phyloP scores from a whole-genome alignment of 1,140 invertebrate genomes.

The Episyrphus balteatus region DNA sequence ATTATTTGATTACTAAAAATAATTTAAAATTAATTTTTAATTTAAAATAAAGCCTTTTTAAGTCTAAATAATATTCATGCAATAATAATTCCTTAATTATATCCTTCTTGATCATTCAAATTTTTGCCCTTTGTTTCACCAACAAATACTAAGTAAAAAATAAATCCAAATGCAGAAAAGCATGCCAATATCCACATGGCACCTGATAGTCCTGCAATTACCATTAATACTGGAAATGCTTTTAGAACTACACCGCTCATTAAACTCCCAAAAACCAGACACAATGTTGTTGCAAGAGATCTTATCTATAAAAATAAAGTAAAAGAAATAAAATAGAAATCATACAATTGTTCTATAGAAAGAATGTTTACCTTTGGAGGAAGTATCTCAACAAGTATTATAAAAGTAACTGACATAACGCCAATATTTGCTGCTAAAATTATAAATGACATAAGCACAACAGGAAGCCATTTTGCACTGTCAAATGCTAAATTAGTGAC shows the following conservation, averaged over 20 bases:
- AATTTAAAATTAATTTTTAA: no score
- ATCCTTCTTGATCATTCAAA: no score
- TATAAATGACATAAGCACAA: slow-evolving; percentile 21
- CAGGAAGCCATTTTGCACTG: slow-evolving; percentile 17
- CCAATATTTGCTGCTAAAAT: slow-evolving; percentile 27
- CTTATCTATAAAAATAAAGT: slow-evolving; percentile 18
- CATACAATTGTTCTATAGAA: no score
- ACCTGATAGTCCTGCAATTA: slow-evolving; percentile 20
- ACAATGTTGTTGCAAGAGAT: slow-evolving; percentile 19
- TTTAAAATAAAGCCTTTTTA: no score
- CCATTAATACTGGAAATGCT: slow-evolving; percentile 25
- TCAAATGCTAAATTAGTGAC: slow-evolving; percentile 14
- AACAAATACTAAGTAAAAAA: slow-evolving; percentile 21
- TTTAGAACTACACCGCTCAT: slow-evolving; percentile 23
- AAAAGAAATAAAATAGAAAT: not conserved
- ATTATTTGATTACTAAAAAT: no score
- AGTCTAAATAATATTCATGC: no score
- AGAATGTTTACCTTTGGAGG: slow-evolving; percentile 17
- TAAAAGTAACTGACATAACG: slow-evolving; percentile 23
- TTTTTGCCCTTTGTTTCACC: slow-evolving; percentile 28
- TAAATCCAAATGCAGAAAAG: slow-evolving; percentile 15
- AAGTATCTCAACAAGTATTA: slow-evolving; percentile 25
- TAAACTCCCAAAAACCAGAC: slow-evolving; percentile 18
- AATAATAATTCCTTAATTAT: no score
- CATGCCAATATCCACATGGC: slow-evolving; percentile 25